Evolutionary conservation across 2,888 invertebrate genomes (phyloP), one percentile per base, ranked within the genome.

Genomic region (Stenoptilia bipunctidactyla): DNA sequence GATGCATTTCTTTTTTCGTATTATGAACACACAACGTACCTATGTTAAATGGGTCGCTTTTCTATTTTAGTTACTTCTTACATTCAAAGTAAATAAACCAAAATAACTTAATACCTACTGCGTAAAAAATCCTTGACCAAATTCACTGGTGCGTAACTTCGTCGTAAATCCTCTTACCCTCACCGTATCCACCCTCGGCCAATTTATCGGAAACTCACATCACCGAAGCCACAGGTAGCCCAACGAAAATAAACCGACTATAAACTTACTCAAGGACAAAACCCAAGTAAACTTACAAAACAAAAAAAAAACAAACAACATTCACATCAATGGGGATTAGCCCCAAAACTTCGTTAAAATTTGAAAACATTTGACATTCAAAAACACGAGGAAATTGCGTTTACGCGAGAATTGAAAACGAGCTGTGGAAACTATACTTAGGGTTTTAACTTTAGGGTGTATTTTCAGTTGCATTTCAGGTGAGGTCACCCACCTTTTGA

Each of bases 401-500:
- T 49, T 46, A 43, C 45, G 51, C 55, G 53, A 34, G 47, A 13
- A 34, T 9, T 34, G 13, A 30, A 30, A 30, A 8, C 3, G 30
- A 9, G 6, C 6, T 30, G 3, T 8, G 20, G 4, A 20, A 20
- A 20, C 4, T 30, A n/a, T 30, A 8, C 30, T n/a, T 20, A 30
- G 6, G 30, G 30, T 4, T 4, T 20, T 20, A 8, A n/a, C 8
- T 20, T 30, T 65, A 61, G 57, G 65, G 69, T 63, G 51, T 55
- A 55, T 57, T 69, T 76, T 70, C 47, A 61, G 49, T 30, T 20
- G 20, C n/a, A n/a, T 30, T 30, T 4, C 49, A 35, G 52, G 49
- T 50, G 57, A 58, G 72, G 63, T 77, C 77, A 82, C 82, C 72
- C 79, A 82, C 82, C 82, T 82, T 82, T 75, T 82, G 82, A 77